Conservation (phyloP, 2,888 invertebrate species). For the Orthosia gothica region DNA sequence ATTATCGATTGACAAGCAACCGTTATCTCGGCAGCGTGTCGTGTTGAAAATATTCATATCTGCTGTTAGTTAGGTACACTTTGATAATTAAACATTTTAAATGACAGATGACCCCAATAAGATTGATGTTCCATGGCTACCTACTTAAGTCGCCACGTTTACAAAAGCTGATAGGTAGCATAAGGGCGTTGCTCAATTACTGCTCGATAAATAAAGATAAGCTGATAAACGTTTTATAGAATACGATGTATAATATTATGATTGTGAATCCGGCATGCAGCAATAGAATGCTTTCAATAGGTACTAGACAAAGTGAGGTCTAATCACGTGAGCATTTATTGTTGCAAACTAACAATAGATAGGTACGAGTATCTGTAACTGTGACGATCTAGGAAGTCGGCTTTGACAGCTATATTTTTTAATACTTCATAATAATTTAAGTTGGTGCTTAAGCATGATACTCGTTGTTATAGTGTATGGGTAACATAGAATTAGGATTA, state of each 20-base stretch:
- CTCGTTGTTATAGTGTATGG: no score
- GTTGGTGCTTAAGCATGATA: no score
- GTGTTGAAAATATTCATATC: constrained; percentile 28
- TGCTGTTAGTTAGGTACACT: constrained; percentile 32
- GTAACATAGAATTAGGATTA: no score
- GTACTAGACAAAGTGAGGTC: background rate
- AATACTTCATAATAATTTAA: no score
- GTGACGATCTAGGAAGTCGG: no score
- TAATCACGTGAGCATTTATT: constrained; percentile 36
- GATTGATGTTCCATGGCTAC: constrained; percentile 37
- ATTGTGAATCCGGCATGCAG: constrained; percentile 34
- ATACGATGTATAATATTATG: constrained; percentile 27
- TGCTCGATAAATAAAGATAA: constrained; percentile 69
- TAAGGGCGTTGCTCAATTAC: constrained; percentile 67
- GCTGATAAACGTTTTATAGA: constrained; percentile 65
- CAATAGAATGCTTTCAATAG: constrained; percentile 18
- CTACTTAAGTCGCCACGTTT: constrained; percentile 71
- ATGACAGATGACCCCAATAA: constrained; percentile 63
- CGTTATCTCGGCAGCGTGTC: constrained; percentile 37
- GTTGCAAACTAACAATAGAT: constrained; percentile 9
- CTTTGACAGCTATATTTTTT: no score
- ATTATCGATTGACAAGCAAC: background rate
- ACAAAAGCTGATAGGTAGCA: constrained; percentile 66
- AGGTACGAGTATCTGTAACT: background rate
- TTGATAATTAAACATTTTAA: constrained; percentile 49